Conservation (phyloP, 2,888 invertebrate genomes). For the Meloe dianella region DNA sequence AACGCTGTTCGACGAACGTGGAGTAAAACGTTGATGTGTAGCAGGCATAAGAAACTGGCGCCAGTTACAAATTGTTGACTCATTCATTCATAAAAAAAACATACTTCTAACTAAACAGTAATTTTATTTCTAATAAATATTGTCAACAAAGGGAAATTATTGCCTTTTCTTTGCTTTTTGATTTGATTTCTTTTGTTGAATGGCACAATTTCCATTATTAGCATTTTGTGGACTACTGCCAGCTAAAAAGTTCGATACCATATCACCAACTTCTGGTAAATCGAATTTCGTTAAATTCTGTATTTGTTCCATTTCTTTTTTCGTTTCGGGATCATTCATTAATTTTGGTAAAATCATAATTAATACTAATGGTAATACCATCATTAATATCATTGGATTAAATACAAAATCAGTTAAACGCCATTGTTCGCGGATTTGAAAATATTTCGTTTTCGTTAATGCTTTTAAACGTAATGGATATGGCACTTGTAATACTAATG, state of each 20-base stretch:
- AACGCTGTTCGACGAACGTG: too few species aligned
- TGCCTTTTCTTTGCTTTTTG: slow-evolving; percentile 52
- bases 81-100: too few species aligned
- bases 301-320: slow-evolving; percentile 92
- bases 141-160: slow-evolving; percentile 28
- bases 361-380: slow-evolving; percentile 88
- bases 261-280: slow-evolving; percentile 95
- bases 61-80: too few species aligned
- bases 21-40: too few species aligned
- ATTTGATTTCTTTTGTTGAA: slow-evolving; percentile 46
- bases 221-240: slow-evolving; percentile 68
- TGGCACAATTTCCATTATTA: slow-evolving; percentile 23
- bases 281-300: slow-evolving; percentile 82
- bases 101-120: background rate
- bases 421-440: slow-evolving; percentile 96
- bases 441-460: slow-evolving; percentile 79
- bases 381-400: slow-evolving; percentile 98
- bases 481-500: slow-evolving; percentile 86
- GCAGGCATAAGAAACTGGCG: too few species aligned
- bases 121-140: background rate
- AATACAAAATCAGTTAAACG: slow-evolving; percentile 94
- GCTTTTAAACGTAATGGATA: slow-evolving; percentile 93
- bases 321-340: slow-evolving; percentile 97
- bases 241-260: slow-evolving; percentile 86
- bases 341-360: slow-evolving; percentile 94